A percentile compares a stretch with the other conserved stretches of the same genome.
These are phyloP conservation scores for Anthophora plumipes DNA, from an alignment of 2,888 invertebrate species.

Conservation along the genomic window DNA sequence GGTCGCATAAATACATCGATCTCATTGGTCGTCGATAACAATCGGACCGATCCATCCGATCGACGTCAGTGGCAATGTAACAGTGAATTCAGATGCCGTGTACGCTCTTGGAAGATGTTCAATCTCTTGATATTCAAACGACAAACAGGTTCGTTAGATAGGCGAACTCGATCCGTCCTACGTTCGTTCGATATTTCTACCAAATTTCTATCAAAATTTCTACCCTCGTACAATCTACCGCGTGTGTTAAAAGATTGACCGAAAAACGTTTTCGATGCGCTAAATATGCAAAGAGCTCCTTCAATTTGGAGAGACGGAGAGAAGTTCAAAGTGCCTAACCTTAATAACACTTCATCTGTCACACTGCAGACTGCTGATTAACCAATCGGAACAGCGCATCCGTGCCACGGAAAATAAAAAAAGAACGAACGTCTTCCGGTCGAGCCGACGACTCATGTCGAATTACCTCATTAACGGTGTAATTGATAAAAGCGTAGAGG, in stretches of 20 bases:
- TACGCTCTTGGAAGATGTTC: conserved; percentile 50
- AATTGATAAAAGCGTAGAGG: conserved; percentile 42
- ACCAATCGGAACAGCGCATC: conserved; percentile 52
- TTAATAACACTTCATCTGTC: conserved; percentile 54
- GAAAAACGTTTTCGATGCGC: background rate
- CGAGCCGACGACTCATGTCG: conserved; percentile 40
- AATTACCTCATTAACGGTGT: conserved; percentile 63
- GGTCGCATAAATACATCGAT: conserved; percentile 82
- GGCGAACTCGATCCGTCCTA: background rate
- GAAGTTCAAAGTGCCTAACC: background rate
- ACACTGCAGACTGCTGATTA: conserved; percentile 57
- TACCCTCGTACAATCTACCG: background rate
- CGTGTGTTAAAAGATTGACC: background rate
- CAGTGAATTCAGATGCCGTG: conserved; percentile 16
- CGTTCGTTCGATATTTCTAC: background rate
- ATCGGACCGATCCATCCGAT: conserved; percentile 70
- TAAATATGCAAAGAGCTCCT: background rate
- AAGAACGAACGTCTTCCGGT: conserved; percentile 42
- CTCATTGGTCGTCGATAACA: conserved; percentile 76
- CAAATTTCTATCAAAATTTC: background rate
- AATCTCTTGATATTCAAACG: conserved; percentile 39
- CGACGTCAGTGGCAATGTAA: conserved; percentile 66
- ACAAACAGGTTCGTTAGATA: conserved; percentile 30
- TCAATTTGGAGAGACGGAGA: background rate
- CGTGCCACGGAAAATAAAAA: conserved; percentile 30